Conservation (phyloP, 2,797 vertebrate genomes). For the Typhlichthys subterraneus region DNA sequence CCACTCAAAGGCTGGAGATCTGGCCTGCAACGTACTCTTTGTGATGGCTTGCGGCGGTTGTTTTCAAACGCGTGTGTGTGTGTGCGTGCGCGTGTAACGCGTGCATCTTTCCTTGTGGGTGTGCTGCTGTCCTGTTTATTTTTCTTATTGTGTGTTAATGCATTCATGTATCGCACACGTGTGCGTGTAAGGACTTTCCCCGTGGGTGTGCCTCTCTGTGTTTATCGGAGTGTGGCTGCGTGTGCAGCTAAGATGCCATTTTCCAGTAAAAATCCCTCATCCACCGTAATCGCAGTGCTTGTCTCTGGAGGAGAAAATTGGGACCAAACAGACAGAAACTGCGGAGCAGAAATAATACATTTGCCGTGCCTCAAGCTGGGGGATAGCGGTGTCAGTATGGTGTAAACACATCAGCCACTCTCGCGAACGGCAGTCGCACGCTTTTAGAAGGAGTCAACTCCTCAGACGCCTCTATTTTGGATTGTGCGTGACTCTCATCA, state of each 20-base stretch:
- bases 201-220: background rate
- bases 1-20: conserved; percentile 51
- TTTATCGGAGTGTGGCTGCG: background rate
- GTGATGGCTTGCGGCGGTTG: background rate
- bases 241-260: background rate
- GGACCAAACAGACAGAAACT: conserved; percentile 8
- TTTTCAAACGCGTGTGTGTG: background rate
- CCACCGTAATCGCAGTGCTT: conserved; percentile 26
- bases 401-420: conserved; percentile 5
- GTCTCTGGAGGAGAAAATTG: conserved; percentile 19
- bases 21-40: conserved; percentile 39
- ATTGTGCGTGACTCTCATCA: too few species aligned
- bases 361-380: background rate
- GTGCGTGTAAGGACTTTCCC: background rate
- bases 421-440: conserved; percentile 2
- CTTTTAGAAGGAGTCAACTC: conserved; percentile 9
- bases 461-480: background rate
- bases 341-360: conserved; percentile 13
- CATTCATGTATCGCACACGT: background rate
- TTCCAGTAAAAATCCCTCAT: conserved; percentile 2
- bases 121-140: background rate
- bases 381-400: background rate
- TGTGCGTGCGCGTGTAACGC: background rate
- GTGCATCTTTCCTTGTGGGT: conserved; percentile 9
- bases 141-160: background rate